Base-by-base conservation (phyloP, 2,888 invertebrate species). In the Drosophila melanosoma region DNA sequence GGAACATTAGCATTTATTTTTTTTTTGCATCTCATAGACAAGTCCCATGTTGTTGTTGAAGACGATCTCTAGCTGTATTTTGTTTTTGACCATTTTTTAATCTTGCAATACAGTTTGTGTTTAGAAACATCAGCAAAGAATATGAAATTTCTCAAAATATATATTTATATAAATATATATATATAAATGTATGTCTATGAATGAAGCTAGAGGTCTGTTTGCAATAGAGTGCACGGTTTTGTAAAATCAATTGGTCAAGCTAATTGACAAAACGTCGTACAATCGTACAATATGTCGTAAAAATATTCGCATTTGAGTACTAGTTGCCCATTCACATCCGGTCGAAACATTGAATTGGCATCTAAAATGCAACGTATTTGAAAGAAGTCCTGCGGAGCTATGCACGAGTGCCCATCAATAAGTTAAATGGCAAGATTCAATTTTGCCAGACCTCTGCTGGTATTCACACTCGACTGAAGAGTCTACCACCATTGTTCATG, bases 281-380 rank as follows among this genome's bases (percentile, higher is more conserved):
- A 42, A 33, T 7, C 15, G 36, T 62, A 38, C 56, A 71, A 72
- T 53, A 71, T 72, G 81, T 57, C 62, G 61, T 74, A 71, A 74
- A 81, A 69, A 38, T 40, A 66, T 64, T 51, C 20, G 38, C 56
- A 60, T 64, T 68, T 59, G 40, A 51, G 36, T 56, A 56, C n/a
- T 56, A 35, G 35, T 71, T 66, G 68, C 70, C 59, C 69, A 73
- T 59, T 76, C 64, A 82, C 81, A 76, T 77, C 70, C 61, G 59
- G 42, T 64, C 42, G 69, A 75, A 69, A 70, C 69, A 64, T 82
- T 89, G 79, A 80, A 87, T 90, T 80, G 77, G 82, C 83, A 84
- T 87, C 78, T 90, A 82, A 89, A 83, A 86, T 82, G 85, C 79
- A 75, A 74, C 82, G 76, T 63, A 81, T 79, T 76, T 80, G 65